Percentiles rank a stretch among this genome's conserved stretches.
Conservation (phyloP, 2,888 invertebrate species). For the Andrena praecox region DNA sequence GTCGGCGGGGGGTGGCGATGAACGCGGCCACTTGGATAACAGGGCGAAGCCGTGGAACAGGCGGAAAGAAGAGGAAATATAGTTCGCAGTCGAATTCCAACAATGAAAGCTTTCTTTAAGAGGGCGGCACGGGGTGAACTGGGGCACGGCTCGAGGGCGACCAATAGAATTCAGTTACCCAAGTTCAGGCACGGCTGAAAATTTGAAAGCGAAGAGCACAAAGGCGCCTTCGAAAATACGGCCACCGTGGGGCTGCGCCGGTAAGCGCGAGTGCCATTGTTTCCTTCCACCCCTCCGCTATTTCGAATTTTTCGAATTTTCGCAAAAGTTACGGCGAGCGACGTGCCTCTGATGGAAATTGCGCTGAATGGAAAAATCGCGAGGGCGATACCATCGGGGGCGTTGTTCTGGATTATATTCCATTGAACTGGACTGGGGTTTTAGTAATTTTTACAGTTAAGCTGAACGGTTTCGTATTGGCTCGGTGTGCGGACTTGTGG, state of each 20-base stretch:
- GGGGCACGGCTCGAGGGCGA: constrained; percentile 42
- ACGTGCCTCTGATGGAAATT: constrained; percentile 1
- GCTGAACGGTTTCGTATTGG: too few species aligned
- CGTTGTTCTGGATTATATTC: constrained; percentile 9
- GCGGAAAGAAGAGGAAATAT: constrained; percentile 25
- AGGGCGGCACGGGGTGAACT: constrained; percentile 45
- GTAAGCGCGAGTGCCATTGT: constrained; percentile 40
- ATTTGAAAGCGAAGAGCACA: constrained; percentile 57
- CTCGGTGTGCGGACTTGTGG: too few species aligned
- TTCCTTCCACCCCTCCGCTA: constrained; percentile 19
- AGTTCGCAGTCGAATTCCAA: constrained; percentile 64
- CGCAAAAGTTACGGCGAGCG: constrained; percentile 22
- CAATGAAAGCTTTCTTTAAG: constrained; percentile 70
- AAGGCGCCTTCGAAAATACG: constrained; percentile 56
- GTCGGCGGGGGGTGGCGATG: not conserved
- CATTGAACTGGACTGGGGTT: not conserved
- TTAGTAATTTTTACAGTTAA: too few species aligned
- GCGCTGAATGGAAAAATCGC: not conserved
- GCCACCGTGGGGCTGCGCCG: not conserved
- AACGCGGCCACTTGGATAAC: not conserved
- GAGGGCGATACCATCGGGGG: not conserved
- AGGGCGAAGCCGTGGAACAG: not conserved
- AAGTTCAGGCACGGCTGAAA: constrained; percentile 59
- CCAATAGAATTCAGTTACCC: constrained; percentile 66
- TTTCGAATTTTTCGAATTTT: constrained; percentile 48